These are phyloP conservation scores for Brachypodius melanocephalos DNA, from an alignment of 2,113 vertebrate genomes.

Conservation along the genomic window DNA sequence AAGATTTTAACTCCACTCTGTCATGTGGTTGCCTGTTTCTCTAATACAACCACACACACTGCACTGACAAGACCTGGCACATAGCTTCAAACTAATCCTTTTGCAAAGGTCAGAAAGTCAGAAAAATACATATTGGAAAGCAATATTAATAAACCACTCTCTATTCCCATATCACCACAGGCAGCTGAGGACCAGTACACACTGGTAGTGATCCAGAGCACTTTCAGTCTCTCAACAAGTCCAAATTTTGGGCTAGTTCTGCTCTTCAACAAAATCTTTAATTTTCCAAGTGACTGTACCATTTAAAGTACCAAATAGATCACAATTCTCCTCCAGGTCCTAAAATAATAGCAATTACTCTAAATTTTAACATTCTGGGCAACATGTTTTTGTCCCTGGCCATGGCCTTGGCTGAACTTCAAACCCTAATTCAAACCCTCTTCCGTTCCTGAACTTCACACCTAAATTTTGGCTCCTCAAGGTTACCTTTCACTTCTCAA, in stretches of 20 bases:
- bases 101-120: background rate
- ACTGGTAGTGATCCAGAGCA: background rate
- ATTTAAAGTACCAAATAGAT: background rate
- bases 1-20: background rate
- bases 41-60: background rate
- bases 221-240: background rate
- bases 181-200: background rate
- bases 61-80: background rate
- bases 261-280: background rate
- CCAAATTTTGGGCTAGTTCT: background rate
- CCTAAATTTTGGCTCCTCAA: background rate
- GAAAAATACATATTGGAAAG: background rate
- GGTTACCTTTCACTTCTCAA: background rate
- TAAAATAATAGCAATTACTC: background rate
- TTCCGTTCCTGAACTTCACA: background rate
- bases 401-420: background rate
- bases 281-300: background rate
- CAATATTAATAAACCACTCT: background rate
- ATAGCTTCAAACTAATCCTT: background rate
- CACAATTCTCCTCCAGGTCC: background rate
- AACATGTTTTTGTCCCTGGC: background rate
- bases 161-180: background rate
- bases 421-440: background rate
- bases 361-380: background rate
- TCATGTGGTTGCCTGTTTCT: background rate